These are phyloP conservation scores for Girardinichthys multiradiatus DNA, from an alignment of 2,113 vertebrate species.

Conservation along the genomic window DNA sequence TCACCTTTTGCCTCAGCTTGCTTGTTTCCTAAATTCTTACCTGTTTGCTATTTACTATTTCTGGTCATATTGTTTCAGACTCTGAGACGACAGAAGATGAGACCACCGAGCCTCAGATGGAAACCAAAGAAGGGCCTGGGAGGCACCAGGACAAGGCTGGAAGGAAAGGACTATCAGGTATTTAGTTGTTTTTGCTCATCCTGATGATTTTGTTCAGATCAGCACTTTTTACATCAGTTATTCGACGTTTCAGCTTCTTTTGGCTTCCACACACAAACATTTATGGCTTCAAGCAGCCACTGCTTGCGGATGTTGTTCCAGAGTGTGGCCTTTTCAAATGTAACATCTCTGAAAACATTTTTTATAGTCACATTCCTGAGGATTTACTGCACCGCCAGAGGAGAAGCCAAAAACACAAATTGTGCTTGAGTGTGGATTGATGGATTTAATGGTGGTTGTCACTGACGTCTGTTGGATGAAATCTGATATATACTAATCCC, in stretches of 20 bases:
- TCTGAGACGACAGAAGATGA: constrained; percentile 98
- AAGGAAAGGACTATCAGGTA: constrained; percentile 85
- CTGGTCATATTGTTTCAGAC: constrained; percentile 77
- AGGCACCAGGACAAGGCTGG: constrained; percentile 87
- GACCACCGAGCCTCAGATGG: constrained; percentile 89
- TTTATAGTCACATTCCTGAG: background rate
- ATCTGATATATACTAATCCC: constrained; percentile 42
- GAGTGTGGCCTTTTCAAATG: constrained; percentile 9
- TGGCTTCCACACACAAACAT: background rate
- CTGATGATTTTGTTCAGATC: too few relatives aligned
- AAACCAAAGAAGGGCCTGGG: constrained; percentile 80
- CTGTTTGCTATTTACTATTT: constrained; percentile 8
- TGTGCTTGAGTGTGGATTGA: constrained; percentile 26
- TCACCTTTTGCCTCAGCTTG: constrained; percentile 7
- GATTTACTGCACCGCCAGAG: constrained; percentile 26
- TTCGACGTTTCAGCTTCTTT: background rate
- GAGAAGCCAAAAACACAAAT: constrained; percentile 48
- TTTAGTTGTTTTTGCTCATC: background rate
- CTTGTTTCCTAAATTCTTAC: background rate
- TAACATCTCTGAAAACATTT: constrained; percentile 6
- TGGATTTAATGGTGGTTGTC: constrained; percentile 36
- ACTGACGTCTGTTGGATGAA: constrained; percentile 30
- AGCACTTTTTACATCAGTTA: background rate
- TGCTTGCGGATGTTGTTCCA: background rate
- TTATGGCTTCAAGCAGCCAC: background rate